Evolutionary conservation across 2,888 invertebrate species (phyloP).

Genomic region (Amblyjoppa proteus): DNA sequence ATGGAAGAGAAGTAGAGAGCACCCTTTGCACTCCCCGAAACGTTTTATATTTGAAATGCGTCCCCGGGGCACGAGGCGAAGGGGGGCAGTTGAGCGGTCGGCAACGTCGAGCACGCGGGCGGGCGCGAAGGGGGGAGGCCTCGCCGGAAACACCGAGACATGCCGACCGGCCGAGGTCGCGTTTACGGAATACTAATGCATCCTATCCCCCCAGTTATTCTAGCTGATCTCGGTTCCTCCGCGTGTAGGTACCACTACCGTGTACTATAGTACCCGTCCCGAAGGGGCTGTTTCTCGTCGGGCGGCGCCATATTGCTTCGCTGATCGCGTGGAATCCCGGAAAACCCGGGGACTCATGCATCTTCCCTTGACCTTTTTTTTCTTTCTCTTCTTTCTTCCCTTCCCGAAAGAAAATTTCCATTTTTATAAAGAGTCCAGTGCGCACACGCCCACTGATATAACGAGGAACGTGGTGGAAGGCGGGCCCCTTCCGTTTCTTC

Average conservation of each 20-base stretch:
- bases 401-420: slow-evolving; percentile 65
- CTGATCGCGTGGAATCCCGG: slow-evolving; percentile 73
- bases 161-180: slow-evolving; percentile 69
- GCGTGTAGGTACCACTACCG: slow-evolving; percentile 54
- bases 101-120: slow-evolving; percentile 36
- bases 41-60: slow-evolving; percentile 72
- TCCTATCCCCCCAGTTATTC: slow-evolving; percentile 65
- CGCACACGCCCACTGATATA: slow-evolving; percentile 55
- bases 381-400: slow-evolving; percentile 23
- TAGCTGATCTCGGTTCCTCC: slow-evolving; percentile 59
- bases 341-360: slow-evolving; percentile 66
- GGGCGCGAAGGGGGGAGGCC: slow-evolving; percentile 61
- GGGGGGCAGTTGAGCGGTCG: slow-evolving; percentile 50
- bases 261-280: slow-evolving; percentile 68
- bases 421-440: slow-evolving; percentile 68
- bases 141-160: slow-evolving; percentile 77
- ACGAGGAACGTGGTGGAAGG: slow-evolving; percentile 62
- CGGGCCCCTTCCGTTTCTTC: slow-evolving; percentile 5
- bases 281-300: slow-evolving; percentile 74
- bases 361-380: slow-evolving; percentile 58
- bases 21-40: slow-evolving; percentile 39
- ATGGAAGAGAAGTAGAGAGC: slow-evolving; percentile 22
- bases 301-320: slow-evolving; percentile 73
- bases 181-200: slow-evolving; percentile 79
- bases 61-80: slow-evolving; percentile 58